Evolutionary conservation across 2,888 invertebrate species (phyloP).

Genomic region (Agrilus mali): DNA sequence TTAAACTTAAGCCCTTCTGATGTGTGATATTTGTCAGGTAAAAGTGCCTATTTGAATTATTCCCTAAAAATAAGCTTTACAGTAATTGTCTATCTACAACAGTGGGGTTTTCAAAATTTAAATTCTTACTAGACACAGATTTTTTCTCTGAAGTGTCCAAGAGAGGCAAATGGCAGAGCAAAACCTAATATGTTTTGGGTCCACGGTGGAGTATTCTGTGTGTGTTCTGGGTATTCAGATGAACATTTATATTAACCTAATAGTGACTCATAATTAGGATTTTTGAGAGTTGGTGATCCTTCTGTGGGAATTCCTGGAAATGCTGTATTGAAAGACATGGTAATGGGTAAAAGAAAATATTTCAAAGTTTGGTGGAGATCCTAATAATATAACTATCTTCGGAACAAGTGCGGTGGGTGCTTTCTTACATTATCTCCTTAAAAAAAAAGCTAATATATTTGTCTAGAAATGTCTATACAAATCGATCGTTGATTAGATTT

Average conservation of each 20-base stretch:
- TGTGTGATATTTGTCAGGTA: too few species aligned
- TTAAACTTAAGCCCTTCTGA: too few species aligned
- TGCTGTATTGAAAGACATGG: conserved; percentile 4
- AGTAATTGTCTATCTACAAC: too few species aligned
- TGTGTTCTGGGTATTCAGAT: conserved; percentile 1
- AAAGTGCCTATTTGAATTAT: too few species aligned
- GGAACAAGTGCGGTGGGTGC: conserved; percentile 2
- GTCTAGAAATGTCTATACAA: too few species aligned
- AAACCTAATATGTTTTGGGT: conserved; percentile 1
- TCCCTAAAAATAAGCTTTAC: too few species aligned
- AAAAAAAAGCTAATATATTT: conserved; percentile 1
- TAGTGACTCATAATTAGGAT: not conserved
- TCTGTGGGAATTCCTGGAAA: conserved; percentile 1
- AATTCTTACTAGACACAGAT: too few species aligned
- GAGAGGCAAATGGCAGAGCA: not conserved
- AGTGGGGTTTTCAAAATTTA: too few species aligned
- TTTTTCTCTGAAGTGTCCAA: not conserved
- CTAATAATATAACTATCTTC: conserved; percentile 4
- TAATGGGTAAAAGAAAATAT: conserved; percentile 5
- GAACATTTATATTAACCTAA: not conserved
- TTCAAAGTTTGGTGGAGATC: conserved; percentile 3
- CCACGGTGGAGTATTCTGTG: conserved; percentile 4
- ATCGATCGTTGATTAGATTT: too few species aligned
- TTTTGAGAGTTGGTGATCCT: conserved; percentile 2
- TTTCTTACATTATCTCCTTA: conserved; percentile 1